Evolutionary conservation across 1,140 invertebrate genomes (phyloP).

Genomic region (Triops cancriformis): DNA sequence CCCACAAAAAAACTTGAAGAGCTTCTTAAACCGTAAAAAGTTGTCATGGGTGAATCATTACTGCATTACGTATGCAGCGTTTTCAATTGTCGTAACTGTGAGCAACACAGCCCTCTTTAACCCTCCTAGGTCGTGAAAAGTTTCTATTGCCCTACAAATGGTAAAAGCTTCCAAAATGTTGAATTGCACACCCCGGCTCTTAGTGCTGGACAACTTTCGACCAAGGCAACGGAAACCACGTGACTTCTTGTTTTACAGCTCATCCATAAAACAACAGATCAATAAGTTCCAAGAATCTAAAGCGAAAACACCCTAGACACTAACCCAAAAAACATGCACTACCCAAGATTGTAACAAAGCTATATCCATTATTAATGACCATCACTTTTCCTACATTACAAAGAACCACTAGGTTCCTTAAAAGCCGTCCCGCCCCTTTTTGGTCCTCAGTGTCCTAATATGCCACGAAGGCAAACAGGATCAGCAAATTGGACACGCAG

Average conservation of each 20-base stretch:
- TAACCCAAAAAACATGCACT: not conserved
- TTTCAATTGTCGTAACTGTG: no score
- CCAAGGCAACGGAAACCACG: not conserved
- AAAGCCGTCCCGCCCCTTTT: not conserved
- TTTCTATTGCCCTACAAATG: not conserved
- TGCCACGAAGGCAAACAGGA: no score
- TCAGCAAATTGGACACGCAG: no score
- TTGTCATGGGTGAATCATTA: no score
- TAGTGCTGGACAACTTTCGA: not conserved
- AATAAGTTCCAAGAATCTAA: not conserved
- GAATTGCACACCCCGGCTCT: not conserved
- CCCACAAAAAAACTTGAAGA: no score
- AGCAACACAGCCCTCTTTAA: no score
- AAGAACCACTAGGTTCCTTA: not conserved
- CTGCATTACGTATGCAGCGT: no score
- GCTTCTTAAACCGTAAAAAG: no score
- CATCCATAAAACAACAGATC: slow-evolving; percentile 14
- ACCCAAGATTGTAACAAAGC: not conserved
- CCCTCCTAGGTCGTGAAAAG: no score
- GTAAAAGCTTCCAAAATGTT: not conserved
- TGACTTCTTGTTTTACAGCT: not conserved
- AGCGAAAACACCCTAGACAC: not conserved
- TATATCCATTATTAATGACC: not conserved
- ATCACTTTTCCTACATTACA: not conserved
- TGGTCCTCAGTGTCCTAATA: no score